These are phyloP conservation scores for Torymus aiolomorphi DNA, from an alignment of 2,888 invertebrate species.

Conservation along the genomic window DNA sequence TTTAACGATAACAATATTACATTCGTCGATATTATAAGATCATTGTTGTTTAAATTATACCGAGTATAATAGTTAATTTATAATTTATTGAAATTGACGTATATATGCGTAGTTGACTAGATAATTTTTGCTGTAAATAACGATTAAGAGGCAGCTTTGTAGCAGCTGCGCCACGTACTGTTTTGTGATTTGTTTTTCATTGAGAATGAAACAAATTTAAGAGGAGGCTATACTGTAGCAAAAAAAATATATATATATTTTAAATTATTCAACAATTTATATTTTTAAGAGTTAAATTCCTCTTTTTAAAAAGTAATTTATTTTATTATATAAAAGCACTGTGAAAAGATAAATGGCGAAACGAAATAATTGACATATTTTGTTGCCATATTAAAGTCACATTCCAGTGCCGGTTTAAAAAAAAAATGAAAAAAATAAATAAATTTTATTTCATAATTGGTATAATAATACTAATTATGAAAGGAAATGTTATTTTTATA, in stretches of 20 bases:
- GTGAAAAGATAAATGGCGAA: not conserved
- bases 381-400: no score
- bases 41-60: conserved; percentile 53
- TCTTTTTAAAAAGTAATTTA: conserved; percentile 2
- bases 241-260: not conserved
- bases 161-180: conserved; percentile 13
- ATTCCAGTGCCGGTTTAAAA: conserved; percentile 7
- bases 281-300: not conserved
- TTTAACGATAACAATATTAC: conserved; percentile 29
- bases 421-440: conserved; percentile 7
- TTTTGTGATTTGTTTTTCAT: conserved; percentile 50
- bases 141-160: conserved; percentile 22
- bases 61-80: conserved; percentile 44
- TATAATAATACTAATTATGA: no score
- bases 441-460: not conserved
- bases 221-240: conserved; percentile 49
- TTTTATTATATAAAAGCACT: conserved; percentile 1
- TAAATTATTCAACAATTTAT: not conserved
- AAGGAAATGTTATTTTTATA: not conserved
- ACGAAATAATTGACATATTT: conserved; percentile 2
- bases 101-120: conserved; percentile 49
- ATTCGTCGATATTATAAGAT: conserved; percentile 30
- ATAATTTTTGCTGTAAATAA: conserved; percentile 51
- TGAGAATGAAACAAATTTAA: conserved; percentile 42
- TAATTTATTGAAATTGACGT: conserved; percentile 52